Evolutionary conservation across 2,888 invertebrate genomes (phyloP).

Genomic region (Tetranychus piercei): DNA sequence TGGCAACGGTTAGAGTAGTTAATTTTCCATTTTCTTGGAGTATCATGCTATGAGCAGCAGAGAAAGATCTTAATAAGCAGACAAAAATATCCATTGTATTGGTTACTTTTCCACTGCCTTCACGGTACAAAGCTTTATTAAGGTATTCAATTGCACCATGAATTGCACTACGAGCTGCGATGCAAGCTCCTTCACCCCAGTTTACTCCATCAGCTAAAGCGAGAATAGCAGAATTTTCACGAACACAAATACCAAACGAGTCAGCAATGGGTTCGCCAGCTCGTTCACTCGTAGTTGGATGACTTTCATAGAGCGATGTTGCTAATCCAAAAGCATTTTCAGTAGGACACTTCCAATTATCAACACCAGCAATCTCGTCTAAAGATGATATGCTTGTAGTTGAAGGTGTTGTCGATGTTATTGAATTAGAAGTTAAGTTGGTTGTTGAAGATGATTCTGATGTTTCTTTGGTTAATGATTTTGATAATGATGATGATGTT

Average conservation of each 20-base stretch:
- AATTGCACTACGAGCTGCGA: slow-evolving; percentile 66
- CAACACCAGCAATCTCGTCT: slow-evolving; percentile 36
- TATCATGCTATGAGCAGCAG: slow-evolving; percentile 65
- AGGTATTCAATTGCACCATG: slow-evolving; percentile 66
- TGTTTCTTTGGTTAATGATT: not conserved
- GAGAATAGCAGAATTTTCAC: slow-evolving; percentile 53
- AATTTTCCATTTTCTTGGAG: slow-evolving; percentile 60
- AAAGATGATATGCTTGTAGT: not conserved
- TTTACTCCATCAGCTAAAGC: slow-evolving; percentile 75
- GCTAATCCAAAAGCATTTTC: slow-evolving; percentile 48
- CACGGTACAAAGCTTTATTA: slow-evolving; percentile 45
- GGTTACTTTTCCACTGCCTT: slow-evolving; percentile 30
- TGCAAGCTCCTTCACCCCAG: slow-evolving; percentile 69
- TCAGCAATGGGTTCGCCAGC: slow-evolving; percentile 65
- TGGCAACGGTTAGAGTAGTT: slow-evolving; percentile 44
- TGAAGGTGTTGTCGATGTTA: slow-evolving; percentile 12
- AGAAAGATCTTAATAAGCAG: slow-evolving; percentile 55
- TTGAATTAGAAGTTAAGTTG: not conserved
- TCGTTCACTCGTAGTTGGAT: slow-evolving; percentile 50
- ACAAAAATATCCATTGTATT: slow-evolving; percentile 49
- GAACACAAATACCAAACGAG: slow-evolving; percentile 53
- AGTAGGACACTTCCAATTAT: slow-evolving; percentile 42
- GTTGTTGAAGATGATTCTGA: not conserved
- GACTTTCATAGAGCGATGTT: slow-evolving; percentile 61
- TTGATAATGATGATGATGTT: not conserved